A percentile compares a stretch with the other conserved stretches of the same genome.
phyloP scores from a whole-genome alignment of 2,113 vertebrate genomes.

The Zootoca vivipara region DNA sequence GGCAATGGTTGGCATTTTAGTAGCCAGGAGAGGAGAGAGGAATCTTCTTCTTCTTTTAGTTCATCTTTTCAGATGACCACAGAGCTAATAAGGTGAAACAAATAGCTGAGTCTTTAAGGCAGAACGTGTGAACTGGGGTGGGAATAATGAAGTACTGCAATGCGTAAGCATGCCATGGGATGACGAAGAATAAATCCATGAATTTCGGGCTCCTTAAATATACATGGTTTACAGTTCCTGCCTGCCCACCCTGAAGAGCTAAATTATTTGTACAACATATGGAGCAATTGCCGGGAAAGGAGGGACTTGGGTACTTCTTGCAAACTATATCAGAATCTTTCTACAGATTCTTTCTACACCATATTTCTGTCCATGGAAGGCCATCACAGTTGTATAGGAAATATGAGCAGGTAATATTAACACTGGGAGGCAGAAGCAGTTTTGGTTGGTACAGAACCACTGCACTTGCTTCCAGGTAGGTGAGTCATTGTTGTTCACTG shows the following conservation, averaged over 20 bases:
- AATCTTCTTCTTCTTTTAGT: conserved; percentile 36
- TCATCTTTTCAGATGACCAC: conserved; percentile 54
- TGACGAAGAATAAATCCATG: conserved; percentile 55
- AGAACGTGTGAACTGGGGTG: conserved; percentile 34
- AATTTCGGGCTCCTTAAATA: conserved; percentile 51
- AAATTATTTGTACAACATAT: conserved; percentile 48
- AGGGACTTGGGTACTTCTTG: conserved; percentile 28
- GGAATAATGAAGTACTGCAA: conserved; percentile 62
- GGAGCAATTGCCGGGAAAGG: not conserved
- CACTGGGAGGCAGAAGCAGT: too few relatives aligned
- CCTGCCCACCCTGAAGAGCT: conserved; percentile 29
- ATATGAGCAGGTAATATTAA: too few relatives aligned
- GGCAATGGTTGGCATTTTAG: conserved; percentile 23
- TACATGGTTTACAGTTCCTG: conserved; percentile 3
- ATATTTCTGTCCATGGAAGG: conserved; percentile 37
- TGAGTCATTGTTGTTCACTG: too few relatives aligned
- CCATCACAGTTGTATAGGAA: not conserved
- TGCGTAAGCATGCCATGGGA: conserved; percentile 54
- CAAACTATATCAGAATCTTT: conserved; percentile 15
- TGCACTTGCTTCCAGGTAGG: too few relatives aligned
- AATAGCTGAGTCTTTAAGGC: conserved; percentile 54
- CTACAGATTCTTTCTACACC: not conserved
- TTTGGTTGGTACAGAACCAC: too few relatives aligned
- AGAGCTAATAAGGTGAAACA: conserved; percentile 57
- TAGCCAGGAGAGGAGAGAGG: conserved; percentile 10